These are phyloP conservation scores for Sternarchorhynchus goeldii DNA, from an alignment of 2,797 vertebrate species.

Conservation along the genomic window DNA sequence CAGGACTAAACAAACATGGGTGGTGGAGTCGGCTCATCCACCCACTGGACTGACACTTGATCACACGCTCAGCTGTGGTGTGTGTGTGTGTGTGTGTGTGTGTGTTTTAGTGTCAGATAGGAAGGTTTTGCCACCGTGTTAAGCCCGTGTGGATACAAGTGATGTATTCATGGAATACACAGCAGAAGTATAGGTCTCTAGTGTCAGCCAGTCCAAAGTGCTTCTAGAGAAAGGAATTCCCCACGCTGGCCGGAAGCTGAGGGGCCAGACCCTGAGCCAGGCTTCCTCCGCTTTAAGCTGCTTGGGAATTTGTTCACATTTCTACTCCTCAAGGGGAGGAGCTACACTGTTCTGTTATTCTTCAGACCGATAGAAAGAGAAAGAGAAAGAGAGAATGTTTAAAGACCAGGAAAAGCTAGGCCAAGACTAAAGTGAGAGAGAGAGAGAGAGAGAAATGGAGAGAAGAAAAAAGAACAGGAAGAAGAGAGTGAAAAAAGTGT, in stretches of 20 bases:
- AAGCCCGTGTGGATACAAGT: constrained; percentile 62
- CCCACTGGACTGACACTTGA: constrained; percentile 70
- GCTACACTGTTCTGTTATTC: constrained; percentile 39
- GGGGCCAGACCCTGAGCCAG: not conserved
- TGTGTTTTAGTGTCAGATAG: constrained; percentile 71
- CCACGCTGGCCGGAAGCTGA: not conserved
- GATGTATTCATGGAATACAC: constrained; percentile 54
- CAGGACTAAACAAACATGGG: constrained; percentile 53
- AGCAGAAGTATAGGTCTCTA: no score
- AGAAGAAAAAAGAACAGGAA: no score
- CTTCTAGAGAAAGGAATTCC: constrained; percentile 45
- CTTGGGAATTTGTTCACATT: constrained; percentile 38
- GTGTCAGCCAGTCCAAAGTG: constrained; percentile 3
- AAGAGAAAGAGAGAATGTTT: not conserved
- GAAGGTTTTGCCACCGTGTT: constrained; percentile 57
- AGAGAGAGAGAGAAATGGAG: not conserved
- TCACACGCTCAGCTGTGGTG: constrained; percentile 74
- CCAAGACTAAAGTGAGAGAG: not conserved
- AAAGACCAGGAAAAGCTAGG: not conserved
- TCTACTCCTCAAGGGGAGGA: constrained; percentile 27
- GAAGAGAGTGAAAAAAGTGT: no score
- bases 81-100: constrained; percentile 65
- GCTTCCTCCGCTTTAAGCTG: constrained; percentile 32
- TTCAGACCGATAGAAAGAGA: not conserved
- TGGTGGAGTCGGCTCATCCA: constrained; percentile 52